Base-by-base conservation (phyloP, 1,140 invertebrate genomes). In the Anthonomus grandis region DNA sequence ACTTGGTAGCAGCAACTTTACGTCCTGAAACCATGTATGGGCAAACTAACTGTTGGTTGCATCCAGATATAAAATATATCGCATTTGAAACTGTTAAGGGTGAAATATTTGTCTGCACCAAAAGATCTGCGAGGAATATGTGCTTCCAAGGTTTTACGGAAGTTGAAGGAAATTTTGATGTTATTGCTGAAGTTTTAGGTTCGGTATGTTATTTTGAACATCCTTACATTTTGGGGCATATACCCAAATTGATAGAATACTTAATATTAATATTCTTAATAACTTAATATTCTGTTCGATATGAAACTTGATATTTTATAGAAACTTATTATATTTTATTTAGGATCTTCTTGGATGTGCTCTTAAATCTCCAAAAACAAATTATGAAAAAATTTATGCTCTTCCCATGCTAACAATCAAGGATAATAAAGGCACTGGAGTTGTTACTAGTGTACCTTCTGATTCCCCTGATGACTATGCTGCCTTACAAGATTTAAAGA, bases 11-110 rank as follows among this genome's bases (percentile, higher is more conserved):
- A 34, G 97, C 95, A n/a, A 99, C 97, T 13, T 76, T 99, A 4
- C 78, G 96, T 61, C 96, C 97, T 9, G 97, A 99, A 78, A 99
- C 97, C 1, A 99, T 99, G 97, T 99, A 98, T 74, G 97, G 97
- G 2, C 97, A 99, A 79, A 99, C 97, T 0, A 99, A 99, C 72
- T 98, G 96, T 72, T 99, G 96, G 95, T 71, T 99, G 1, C 87
- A 88, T 69, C 97, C 97, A 3, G 93, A 97, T 66, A 94, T 98
- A 64, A 85, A 84, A 57, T 98, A 98, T 68, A 84, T 96, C 64
- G 93, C 89, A 12, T 90, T 93, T 75, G 78, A 85, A 66, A 74
- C 81, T 5, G 83, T 81, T 24, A 68, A 75, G 4, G 82, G 87
- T 55, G 90, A 91, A 53, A 79, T 98, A 17, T 97, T 90, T 71